Evolutionary conservation across 2,113 vertebrate species (phyloP), one percentile per base, ranked within the genome.

Genomic region (Rynchops niger): DNA sequence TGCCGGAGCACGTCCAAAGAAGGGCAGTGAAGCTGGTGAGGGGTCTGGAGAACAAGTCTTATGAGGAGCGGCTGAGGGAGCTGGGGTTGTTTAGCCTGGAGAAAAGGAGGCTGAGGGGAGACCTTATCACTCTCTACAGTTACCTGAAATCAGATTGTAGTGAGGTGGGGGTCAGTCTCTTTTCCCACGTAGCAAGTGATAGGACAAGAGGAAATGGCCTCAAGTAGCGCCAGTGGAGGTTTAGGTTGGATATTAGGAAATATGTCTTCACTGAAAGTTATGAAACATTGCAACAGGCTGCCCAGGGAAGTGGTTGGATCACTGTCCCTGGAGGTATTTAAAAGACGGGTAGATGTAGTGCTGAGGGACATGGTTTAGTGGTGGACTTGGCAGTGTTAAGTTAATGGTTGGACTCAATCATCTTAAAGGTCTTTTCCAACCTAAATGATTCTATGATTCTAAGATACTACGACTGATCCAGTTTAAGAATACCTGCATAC

Each of bases 321-420:
- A 23, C 29, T 21, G 30, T 52, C 22, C n/a, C n/a, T 59, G 22
- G n/a, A 63, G 9, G 9, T 23, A 30, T 59, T 82, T 58, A 38
- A 34, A n/a, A 59, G 63, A 36, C 0, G 0, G 9, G 26, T 3
- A 43, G 13, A 40, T 6, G 8, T 34, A 22, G 11, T 3, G 5
- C n/a, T 58, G 21, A 58, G 17, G 10, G 34, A 12, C 49, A 38
- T 32, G 15, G 21, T 34, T 70, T 34, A 59, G 27, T 70, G 22
- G 53, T 82, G 5, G 42, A 20, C n/a, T 70, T 38, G n/a, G 27
- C 16, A 59, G 58, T 11, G n/a, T n/a, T n/a, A n/a, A n/a, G n/a
- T 5, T 49, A 40, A 52, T 1, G 0, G 29, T 20, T 40, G 47
- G 47, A 63, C 47, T 52, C 14, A 29, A 55, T 15, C 20, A 71